phyloP scores from a whole-genome alignment of 2,888 invertebrate genomes.

The Xanthostigma xanthostigma region DNA sequence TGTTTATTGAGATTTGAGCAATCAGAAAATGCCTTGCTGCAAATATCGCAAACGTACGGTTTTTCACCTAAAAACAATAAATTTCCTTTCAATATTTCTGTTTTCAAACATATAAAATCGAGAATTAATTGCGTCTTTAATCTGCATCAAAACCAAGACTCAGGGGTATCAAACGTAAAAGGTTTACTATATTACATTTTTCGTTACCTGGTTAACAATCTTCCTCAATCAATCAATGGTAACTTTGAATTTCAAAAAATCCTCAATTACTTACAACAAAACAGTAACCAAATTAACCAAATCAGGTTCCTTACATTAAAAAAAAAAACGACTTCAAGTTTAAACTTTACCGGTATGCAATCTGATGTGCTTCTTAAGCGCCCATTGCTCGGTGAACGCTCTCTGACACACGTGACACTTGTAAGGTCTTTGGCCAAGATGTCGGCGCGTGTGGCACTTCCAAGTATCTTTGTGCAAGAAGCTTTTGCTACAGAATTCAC shows the following conservation, averaged over 20 bases:
- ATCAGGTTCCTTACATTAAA: too few species aligned
- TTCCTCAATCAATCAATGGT: too few species aligned
- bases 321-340: too few species aligned
- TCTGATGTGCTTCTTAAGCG: constrained; percentile 46
- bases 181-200: too few species aligned
- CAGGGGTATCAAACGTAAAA: too few species aligned
- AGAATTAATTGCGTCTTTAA: too few species aligned
- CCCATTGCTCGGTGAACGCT: constrained; percentile 49
- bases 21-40: constrained; percentile 60
- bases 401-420: constrained; percentile 42
- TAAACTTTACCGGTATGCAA: constrained; percentile 36
- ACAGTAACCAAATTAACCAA: too few species aligned
- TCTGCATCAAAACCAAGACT: too few species aligned
- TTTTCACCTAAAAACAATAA: constrained; percentile 32
- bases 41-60: constrained; percentile 55
- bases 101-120: too few species aligned
- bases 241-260: too few species aligned
- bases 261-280: too few species aligned
- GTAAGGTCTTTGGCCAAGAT: constrained; percentile 47
- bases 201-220: too few species aligned
- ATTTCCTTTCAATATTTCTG: background rate
- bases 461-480: constrained; percentile 46
- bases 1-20: constrained; percentile 60
- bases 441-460: constrained; percentile 49
- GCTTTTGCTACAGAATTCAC: constrained; percentile 39